Evolutionary conservation across 2,888 invertebrate genomes (phyloP), one percentile per base, ranked within the genome.

Genomic region (Meteorus colon): DNA sequence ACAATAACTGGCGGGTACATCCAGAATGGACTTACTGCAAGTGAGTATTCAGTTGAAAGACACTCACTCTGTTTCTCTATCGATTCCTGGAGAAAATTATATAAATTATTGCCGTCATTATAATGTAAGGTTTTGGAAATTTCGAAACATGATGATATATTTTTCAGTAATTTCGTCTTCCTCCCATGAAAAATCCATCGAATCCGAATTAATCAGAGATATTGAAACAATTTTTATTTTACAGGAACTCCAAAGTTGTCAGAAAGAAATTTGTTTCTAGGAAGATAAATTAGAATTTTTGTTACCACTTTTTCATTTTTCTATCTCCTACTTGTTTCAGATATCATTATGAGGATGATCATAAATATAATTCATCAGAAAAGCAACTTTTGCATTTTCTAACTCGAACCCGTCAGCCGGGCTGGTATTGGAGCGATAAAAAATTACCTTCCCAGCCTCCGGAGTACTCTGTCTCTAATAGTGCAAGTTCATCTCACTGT

Each of bases 1-100:
- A 95, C 80, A 93, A 93, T 80, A 93, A 94, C 82, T 96, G 96
- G 96, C 95, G 94, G 88, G 93, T 96, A 68, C 97, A 97, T 91
- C 97, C 97, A 69, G 94, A 96, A 85, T 97, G 97, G 97, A 80
- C 86, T 67, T 89, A 89, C 78, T 89, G 89, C 89, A 88, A 88
- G 90, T 89, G 69, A 86, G 88, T 85, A 45, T 71, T 63, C 5
- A 73, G 70, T 29, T 62, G 68, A 63, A 63, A 63, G 8, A 41
- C 71, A 77, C 73, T 66, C n/a, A n/a, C n/a, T n/a, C n/a, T n/a
- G n/a, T n/a, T n/a, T n/a, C n/a, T n/a, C n/a, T n/a, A n/a, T n/a
- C n/a, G n/a, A 34, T 4, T 4, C 34, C 34, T 34, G 6, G 34
- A 4, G 34, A 6, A 34, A 34, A 34, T 34, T 34, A 6, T 34